Base-by-base conservation (phyloP, 1,140 invertebrate species). In the Drosophila lowei region DNA sequence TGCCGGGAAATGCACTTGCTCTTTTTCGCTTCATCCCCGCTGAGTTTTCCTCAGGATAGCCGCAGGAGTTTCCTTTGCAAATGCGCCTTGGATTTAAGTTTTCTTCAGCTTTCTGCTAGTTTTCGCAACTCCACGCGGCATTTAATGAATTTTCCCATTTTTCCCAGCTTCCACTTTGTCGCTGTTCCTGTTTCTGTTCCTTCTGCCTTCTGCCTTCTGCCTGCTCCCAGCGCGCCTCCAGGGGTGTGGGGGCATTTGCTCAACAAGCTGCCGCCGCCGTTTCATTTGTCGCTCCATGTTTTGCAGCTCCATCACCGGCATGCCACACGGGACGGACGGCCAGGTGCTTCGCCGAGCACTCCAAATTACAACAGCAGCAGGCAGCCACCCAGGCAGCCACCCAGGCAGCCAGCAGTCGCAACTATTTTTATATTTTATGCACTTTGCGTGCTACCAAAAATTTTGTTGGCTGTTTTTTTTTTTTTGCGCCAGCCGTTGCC, bases 361-460 rank as follows among this genome's bases (percentile, higher is more conserved):
- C 25, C 30, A 75, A 75, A 75, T 75, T 75, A 75, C 62, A 74
- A 73, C 41, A 42, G 67, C 52, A 49, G 53, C 49, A 48, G 60
- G 4, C 23, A 5, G 4, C 23, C 23, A 23, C 23, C 3, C 50
- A 58, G 57, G 64, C 76, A 48, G 67, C 44, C 21, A 2, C 1
- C 23, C 23, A 23, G 46, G 30, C 44, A 47, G 54, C 65, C 42
- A 61, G 41, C 46, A 77, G 71, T 72, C 59, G 72, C 67, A 72
- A 72, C 46, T 68, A 76, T 86, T 80, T 85, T 77, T 72, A 88
- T 81, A 78, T 78, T 81, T 88, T 88, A 88, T 81, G 81, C 75
- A 78, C 83, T 88, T 85, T 86, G 81, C 81, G 81, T 86, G 81
- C 83, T 75, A 65, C 72, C 58, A 77, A 76, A 83, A 89, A 74